A percentile compares a stretch with the other conserved stretches of the same genome.
Evolutionary conservation across 2,888 invertebrate genomes (phyloP).

Genomic region (Phrixothrix hirtus): DNA sequence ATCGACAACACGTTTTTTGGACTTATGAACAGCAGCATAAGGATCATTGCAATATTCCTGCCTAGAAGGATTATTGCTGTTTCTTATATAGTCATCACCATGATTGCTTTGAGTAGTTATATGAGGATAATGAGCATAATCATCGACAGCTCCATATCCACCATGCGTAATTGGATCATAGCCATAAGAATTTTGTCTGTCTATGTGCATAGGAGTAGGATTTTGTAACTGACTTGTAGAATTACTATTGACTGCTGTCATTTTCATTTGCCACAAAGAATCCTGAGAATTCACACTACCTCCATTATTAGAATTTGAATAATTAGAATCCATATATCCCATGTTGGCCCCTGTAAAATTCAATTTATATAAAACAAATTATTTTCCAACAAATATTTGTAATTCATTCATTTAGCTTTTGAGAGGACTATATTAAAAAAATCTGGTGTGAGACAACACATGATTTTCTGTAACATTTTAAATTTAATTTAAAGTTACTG

Average conservation of each 20-base stretch:
- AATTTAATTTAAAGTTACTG: no score
- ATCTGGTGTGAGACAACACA: no score
- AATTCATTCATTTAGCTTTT: no score
- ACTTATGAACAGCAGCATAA: constrained; percentile 87
- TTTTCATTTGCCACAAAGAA: constrained; percentile 92
- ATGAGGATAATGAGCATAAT: constrained; percentile 85
- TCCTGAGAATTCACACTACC: constrained; percentile 94
- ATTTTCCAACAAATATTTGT: no score
- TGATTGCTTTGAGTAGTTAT: constrained; percentile 68
- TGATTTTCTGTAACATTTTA: no score
- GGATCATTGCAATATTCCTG: constrained; percentile 88
- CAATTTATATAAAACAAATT: not conserved
- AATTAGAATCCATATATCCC: constrained; percentile 90
- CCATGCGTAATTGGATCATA: constrained; percentile 81
- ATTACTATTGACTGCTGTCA: constrained; percentile 74
- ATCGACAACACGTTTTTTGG: constrained; percentile 84
- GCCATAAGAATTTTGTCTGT: constrained; percentile 71
- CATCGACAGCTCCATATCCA: constrained; percentile 80
- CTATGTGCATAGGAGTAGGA: constrained; percentile 64
- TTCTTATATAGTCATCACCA: constrained; percentile 72
- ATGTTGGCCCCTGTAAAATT: constrained; percentile 76
- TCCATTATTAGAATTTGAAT: constrained; percentile 92
- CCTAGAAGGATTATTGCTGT: constrained; percentile 80
- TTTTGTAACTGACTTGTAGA: constrained; percentile 64
- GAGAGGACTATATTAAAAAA: no score